Evolutionary conservation across 2,113 vertebrate species (phyloP).

Genomic region (Bufo bufo): DNA sequence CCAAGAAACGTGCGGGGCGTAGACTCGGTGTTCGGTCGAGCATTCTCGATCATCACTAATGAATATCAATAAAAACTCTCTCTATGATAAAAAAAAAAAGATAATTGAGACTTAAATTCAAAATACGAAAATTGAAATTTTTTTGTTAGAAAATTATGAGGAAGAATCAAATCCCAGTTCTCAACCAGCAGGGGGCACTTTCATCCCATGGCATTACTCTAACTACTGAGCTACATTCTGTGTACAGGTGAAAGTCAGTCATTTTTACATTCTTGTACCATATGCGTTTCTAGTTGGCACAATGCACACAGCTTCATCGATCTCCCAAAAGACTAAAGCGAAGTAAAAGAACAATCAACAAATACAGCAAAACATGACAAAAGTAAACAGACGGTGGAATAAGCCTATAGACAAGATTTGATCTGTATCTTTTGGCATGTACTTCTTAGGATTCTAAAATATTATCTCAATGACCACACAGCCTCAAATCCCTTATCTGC

Average conservation of each 20-base stretch:
- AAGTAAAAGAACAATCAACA: constrained; percentile 21
- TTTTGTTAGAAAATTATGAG: too few species aligned
- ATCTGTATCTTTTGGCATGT: constrained; percentile 20
- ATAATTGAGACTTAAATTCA: too few species aligned
- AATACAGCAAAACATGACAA: constrained; percentile 2
- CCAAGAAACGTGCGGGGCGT: too few species aligned
- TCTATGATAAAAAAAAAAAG: too few species aligned
- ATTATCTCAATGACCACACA: constrained; percentile 44
- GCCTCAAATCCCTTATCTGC: constrained; percentile 21
- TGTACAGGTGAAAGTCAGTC: neutral
- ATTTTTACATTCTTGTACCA: neutral
- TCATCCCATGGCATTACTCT: neutral
- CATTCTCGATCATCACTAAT: too few species aligned
- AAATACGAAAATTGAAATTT: too few species aligned
- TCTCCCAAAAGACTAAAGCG: constrained; percentile 33
- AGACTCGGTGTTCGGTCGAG: too few species aligned
- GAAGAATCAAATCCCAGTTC: neutral
- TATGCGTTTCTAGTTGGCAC: neutral
- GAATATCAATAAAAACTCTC: too few species aligned
- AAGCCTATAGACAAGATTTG: constrained; percentile 28
- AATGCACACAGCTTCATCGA: constrained; percentile 7
- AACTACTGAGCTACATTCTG: neutral
- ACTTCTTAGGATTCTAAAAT: constrained; percentile 31
- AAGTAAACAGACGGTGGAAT: constrained; percentile 39
- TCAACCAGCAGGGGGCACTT: constrained; percentile 38